phyloP scores from a whole-genome alignment of 1,140 invertebrate genomes.

The Cardiocondyla obscurior region DNA sequence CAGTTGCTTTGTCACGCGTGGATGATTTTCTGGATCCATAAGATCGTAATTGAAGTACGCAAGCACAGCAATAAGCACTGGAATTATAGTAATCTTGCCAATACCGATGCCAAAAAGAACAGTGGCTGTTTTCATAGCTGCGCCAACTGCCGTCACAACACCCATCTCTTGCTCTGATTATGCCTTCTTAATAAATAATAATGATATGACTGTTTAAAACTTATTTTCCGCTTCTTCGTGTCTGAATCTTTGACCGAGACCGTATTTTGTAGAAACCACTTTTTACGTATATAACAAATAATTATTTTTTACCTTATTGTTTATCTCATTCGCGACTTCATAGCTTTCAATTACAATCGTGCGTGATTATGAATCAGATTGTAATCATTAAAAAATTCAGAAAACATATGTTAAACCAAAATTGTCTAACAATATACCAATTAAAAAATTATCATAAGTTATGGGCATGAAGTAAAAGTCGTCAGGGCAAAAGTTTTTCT shows the following conservation, averaged over 20 bases:
- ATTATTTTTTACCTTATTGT: neutral
- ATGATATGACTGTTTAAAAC: neutral
- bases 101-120: constrained; percentile 86
- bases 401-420: neutral
- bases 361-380: neutral
- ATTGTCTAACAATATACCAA: neutral
- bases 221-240: neutral
- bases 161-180: constrained; percentile 33
- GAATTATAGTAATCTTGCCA: constrained; percentile 90
- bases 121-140: constrained; percentile 88
- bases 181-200: neutral
- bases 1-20: constrained; percentile 87
- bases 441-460: neutral
- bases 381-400: neutral
- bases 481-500: neutral
- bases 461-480: neutral
- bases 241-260: neutral
- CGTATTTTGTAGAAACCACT: neutral
- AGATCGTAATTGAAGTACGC: constrained; percentile 94
- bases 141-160: constrained; percentile 51
- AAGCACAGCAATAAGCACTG: constrained; percentile 90
- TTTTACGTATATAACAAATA: neutral
- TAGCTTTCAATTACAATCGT: neutral
- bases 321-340: neutral
- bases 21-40: constrained; percentile 93